Evolutionary conservation across 2,113 vertebrate species (phyloP), one percentile per base, ranked within the genome.

Genomic region (Ranitomeya variabilis): DNA sequence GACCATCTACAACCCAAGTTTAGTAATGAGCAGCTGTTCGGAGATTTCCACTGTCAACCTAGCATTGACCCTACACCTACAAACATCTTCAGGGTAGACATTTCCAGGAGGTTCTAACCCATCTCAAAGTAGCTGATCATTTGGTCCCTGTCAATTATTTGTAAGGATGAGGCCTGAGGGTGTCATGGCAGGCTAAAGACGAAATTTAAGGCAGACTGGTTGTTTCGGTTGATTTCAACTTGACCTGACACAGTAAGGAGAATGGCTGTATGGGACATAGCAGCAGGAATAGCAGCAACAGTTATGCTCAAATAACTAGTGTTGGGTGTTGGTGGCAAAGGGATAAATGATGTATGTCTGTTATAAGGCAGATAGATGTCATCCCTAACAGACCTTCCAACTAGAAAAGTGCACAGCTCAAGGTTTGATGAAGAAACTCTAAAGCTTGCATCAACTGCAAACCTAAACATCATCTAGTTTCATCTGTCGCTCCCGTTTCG

Each of bases 271-370:
- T 93, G 94, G 92, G 92, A 93, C 90, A 94, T 96, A 97, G 96
- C 95, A 96, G 97, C 96, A 95, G 94, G 94, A 94, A 93, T 95
- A 96, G 95, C 93, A 96, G 95, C 96, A 96, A 94, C 96, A 95
- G 96, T 94, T 94, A 95, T 96, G 94, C 93, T 94, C 92, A 93
- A 93, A 94, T 92, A 95, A 94, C 92, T 93, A 92, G 91, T 91
- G 91, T 0, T 77, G 86, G 85, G 92, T 91, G 12, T 51, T 4
- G 67, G 67, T 83, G 79, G 77, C 57, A 66, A 31, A 37, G 10
- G 64, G 86, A 26, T 31, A 88, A 83, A 82, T 88, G 66, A 82
- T 81, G 45, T 13, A 87, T 23, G n/a, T 87, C 77, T 87, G 86
- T 79, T 54, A 80, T 79, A 21, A 81, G 66, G 86, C 86, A 71